Evolutionary conservation across 2,888 invertebrate genomes (phyloP), one percentile per base, ranked within the genome.

Genomic region (Cheilosia scutellata): DNA sequence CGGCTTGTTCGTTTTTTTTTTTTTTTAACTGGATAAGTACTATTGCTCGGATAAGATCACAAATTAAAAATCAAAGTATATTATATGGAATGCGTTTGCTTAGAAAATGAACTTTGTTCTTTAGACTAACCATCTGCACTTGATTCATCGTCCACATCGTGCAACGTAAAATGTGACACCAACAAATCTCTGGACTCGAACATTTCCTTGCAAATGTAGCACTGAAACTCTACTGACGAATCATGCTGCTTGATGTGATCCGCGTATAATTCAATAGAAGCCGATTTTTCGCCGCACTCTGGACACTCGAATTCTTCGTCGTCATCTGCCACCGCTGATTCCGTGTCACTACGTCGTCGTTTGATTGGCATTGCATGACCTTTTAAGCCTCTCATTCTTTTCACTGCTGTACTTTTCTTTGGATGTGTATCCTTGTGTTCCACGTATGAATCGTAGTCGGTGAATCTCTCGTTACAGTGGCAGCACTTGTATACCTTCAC

Each of bases 401-500:
- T 86, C 29, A 49, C 51, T 6, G 66, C 20, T 0, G 80, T 44
- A 27, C 33, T 74, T 11, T 84, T 87, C 49, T 88, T 88, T 37
- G 87, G 74, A 84, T 92, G 92, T 3, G 84, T 88, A 4, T 88
- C 82, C 78, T 91, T 91, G 87, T 92, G 92, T 9, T 90, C 90
- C 25, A 89, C 89, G 63, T 91, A 92, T 16, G 91, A 89, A 42
- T 91, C 87, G 75, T 91, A 92, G 70, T 92, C 92, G n/a, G 90
- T 90, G 49, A 89, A 92, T 68, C 91, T 90, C 20, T 89, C 87
- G 0, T 89, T 89, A 87, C 92, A 92, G 2, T 89, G 86, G 4
- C 89, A 87, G 40, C 92, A 92, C 80, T 92, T 92, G 76, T 92
- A 92, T 88, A 90, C 90, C 44, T 92, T 91, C 37, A 92, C 91